Evolutionary conservation across 2,888 invertebrate species (phyloP).

Genomic region (Xylota sylvarum): DNA sequence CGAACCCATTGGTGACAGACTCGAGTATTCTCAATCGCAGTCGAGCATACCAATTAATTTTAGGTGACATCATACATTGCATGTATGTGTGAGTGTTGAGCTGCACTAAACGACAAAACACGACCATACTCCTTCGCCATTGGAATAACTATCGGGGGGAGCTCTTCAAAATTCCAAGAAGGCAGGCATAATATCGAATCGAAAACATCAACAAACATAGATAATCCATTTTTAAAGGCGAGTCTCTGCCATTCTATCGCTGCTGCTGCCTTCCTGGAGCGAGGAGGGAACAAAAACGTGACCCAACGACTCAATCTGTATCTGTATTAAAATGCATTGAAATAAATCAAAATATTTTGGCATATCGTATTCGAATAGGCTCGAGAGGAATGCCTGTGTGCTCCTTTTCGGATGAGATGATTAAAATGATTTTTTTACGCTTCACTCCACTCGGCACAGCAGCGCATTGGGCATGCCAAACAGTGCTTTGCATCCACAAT

Average conservation of each 20-base stretch:
- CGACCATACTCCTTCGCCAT: conserved; percentile 16
- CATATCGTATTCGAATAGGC: conserved; percentile 27
- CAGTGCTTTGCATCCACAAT: conserved; percentile 2
- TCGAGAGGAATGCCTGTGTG: background rate
- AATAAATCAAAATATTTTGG: conserved; percentile 71
- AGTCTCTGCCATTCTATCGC: conserved; percentile 11
- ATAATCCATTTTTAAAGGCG: conserved; percentile 49
- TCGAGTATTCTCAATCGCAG: conserved; percentile 49
- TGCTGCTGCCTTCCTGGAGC: background rate
- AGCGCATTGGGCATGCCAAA: conserved; percentile 17
- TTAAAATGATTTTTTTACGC: conserved; percentile 41
- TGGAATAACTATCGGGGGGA: conserved; percentile 18
- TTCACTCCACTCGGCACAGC: background rate
- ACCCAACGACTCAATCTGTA: conserved; percentile 52
- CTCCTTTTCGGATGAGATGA: conserved; percentile 36
- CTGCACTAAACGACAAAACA: conserved; percentile 59
- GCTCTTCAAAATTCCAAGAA: conserved; percentile 63
- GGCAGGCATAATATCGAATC: conserved; percentile 25
- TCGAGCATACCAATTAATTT: conserved; percentile 70
- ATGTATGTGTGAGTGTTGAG: conserved; percentile 2
- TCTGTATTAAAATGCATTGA: conserved; percentile 55
- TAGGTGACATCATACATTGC: conserved; percentile 71
- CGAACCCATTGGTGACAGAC: conserved; percentile 47
- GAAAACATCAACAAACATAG: conserved; percentile 55
- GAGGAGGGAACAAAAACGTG: conserved; percentile 54